Evolutionary conservation across 2,888 invertebrate species (phyloP).

Genomic region (Ophioninae sp.): DNA sequence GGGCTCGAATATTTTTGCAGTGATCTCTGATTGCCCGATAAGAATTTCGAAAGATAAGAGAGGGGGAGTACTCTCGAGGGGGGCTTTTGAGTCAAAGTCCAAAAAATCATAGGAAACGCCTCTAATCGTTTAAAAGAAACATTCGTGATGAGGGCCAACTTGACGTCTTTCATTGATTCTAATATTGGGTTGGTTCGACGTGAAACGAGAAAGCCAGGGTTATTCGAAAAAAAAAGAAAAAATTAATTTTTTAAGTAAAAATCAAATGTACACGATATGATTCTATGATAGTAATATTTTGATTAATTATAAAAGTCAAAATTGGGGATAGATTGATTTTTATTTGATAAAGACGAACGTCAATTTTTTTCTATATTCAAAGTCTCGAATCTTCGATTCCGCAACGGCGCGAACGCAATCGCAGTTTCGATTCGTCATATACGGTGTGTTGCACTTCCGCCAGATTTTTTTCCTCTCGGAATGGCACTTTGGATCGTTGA

Average conservation of each 20-base stretch:
- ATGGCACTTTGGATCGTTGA: neutral
- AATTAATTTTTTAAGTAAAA: no score
- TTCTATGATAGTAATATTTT: no score
- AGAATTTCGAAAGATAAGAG: conserved; percentile 17
- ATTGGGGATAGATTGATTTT: neutral
- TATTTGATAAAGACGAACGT: neutral
- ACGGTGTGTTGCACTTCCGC: conserved; percentile 41
- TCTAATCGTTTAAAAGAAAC: neutral
- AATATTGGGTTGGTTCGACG: no score
- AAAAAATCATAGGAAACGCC: neutral
- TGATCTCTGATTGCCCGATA: conserved; percentile 30
- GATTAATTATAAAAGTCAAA: no score
- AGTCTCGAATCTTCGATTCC: neutral
- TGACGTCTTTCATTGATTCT: no score
- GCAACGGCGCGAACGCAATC: neutral
- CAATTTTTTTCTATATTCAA: neutral
- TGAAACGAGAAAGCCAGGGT: no score
- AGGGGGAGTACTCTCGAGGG: neutral
- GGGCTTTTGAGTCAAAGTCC: neutral
- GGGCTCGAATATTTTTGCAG: conserved; percentile 18
- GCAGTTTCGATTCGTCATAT: neutral
- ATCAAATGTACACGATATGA: no score
- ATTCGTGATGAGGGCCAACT: no score
- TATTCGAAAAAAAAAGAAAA: no score
- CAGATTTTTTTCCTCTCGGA: conserved; percentile 17